A percentile compares a stretch with the other conserved stretches of the same genome.
Evolutionary conservation across 1,140 invertebrate genomes (phyloP).

Genomic region (Drosophila busckii): DNA sequence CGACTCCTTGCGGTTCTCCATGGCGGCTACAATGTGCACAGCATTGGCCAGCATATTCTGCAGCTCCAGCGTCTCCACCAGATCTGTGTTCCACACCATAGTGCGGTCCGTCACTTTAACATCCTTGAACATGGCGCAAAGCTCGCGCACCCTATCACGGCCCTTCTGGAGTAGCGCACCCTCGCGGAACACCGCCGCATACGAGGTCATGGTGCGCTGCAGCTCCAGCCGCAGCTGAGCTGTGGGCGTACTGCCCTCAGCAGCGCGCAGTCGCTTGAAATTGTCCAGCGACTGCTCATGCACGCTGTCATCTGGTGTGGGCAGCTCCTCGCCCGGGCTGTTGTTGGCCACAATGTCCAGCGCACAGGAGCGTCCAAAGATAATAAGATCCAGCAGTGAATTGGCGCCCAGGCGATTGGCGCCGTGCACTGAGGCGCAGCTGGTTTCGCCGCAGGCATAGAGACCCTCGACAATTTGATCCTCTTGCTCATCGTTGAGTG

Average conservation of each 20-base stretch:
- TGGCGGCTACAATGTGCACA: conserved; percentile 91
- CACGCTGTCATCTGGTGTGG: conserved; percentile 86
- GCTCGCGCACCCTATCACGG: conserved; percentile 81
- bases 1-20: conserved; percentile 96
- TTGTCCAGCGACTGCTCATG: conserved; percentile 96
- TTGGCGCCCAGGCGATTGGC: conserved; percentile 98
- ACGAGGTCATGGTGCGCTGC: conserved; percentile 98
- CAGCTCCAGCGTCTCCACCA: conserved; percentile 96
- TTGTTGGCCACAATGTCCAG: conserved; percentile 90
- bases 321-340: conserved; percentile 88
- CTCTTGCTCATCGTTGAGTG: conserved; percentile 79
- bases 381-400: conserved; percentile 97
- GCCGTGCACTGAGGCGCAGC: conserved; percentile 95
- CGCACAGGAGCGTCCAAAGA: conserved; percentile 97
- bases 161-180: conserved; percentile 92
- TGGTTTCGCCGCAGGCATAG: conserved; percentile 86
- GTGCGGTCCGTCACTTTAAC: conserved; percentile 81
- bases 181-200: conserved; percentile 97
- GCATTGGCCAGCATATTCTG: conserved; percentile 98
- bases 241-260: conserved; percentile 88
- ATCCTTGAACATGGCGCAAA: conserved; percentile 84
- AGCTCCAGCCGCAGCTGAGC: conserved; percentile 92
- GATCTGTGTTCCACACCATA: conserved; percentile 97
- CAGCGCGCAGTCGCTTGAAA: conserved; percentile 88
- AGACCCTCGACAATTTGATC: conserved; percentile 86